Evolutionary conservation across 2,888 invertebrate species (phyloP).

Genomic region (Eupithecia vulgata): DNA sequence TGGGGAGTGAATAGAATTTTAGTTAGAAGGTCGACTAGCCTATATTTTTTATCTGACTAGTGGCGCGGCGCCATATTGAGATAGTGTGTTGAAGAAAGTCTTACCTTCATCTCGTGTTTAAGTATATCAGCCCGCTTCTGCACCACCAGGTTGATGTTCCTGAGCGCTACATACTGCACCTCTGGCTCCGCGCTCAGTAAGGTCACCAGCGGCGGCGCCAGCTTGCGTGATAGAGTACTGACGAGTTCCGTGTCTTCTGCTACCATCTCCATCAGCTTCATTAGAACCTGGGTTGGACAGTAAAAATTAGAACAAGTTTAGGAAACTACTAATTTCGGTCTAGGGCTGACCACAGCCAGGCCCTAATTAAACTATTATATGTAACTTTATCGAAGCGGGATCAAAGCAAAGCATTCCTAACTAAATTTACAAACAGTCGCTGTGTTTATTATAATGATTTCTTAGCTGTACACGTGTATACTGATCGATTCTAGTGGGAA

Average conservation of each 20-base stretch:
- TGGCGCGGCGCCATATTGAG: constrained; percentile 99
- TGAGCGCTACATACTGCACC: constrained; percentile 98
- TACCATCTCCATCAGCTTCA: constrained; percentile 99
- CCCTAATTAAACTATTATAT: not conserved
- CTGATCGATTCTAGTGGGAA: not conserved
- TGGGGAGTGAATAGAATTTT: constrained; percentile 44
- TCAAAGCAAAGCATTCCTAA: not conserved
- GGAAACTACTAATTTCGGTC: not conserved
- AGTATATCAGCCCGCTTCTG: constrained; percentile 99
- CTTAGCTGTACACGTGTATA: not conserved
- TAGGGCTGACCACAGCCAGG: not conserved
- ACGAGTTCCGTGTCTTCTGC: constrained; percentile 97
- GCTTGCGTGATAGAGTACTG: constrained; percentile 95
- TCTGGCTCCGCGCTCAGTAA: constrained; percentile 99
- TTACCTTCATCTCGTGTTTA: constrained; percentile 99
- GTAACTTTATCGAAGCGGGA: not conserved
- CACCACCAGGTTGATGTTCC: constrained; percentile 99
- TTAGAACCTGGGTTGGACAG: constrained; percentile 85
- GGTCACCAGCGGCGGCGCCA: constrained; percentile 99
- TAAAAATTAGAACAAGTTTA: not conserved
- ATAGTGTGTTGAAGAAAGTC: constrained; percentile 88
- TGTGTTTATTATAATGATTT: not conserved
- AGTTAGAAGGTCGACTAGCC: not conserved
- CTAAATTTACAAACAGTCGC: too few species aligned
- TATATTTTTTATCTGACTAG: constrained; percentile 77